Conservation (phyloP, 2,113 vertebrate genomes). For the Pongo pygmaeus region DNA sequence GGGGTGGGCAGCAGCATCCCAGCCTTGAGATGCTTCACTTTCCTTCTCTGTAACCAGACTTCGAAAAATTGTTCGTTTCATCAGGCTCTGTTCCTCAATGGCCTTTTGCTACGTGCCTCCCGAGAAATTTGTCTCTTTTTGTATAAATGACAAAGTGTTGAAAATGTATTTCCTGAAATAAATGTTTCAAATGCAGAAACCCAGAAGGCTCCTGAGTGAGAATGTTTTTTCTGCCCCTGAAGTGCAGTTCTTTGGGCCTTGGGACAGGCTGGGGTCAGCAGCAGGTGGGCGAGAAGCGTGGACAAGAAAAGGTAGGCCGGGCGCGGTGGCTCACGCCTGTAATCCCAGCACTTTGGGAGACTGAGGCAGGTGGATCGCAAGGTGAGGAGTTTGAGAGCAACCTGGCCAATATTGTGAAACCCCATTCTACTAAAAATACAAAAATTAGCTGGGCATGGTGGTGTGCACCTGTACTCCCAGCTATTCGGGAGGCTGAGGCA, state of each 20-base stretch:
- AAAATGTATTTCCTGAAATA: slow-evolving; percentile 97
- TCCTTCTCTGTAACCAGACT: slow-evolving; percentile 78
- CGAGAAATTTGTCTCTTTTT: slow-evolving; percentile 88
- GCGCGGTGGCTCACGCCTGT: too few relatives aligned
- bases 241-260: accelerated
- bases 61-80: slow-evolving; percentile 37
- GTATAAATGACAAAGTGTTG: slow-evolving; percentile 93
- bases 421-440: too few relatives aligned
- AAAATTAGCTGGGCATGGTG: too few relatives aligned
- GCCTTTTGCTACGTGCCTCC: slow-evolving; percentile 89
- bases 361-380: too few relatives aligned
- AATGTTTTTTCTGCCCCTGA: neutral
- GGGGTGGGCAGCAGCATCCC: neutral
- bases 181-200: slow-evolving; percentile 90
- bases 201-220: neutral
- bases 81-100: slow-evolving; percentile 73
- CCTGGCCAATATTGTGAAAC: too few relatives aligned
- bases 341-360: too few relatives aligned
- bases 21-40: slow-evolving; percentile 55
- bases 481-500: too few relatives aligned
- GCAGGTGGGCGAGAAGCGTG: neutral
- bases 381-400: too few relatives aligned
- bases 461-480: too few relatives aligned
- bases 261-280: neutral
- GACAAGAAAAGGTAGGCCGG: too few relatives aligned